Evolutionary conservation across 1,140 invertebrate genomes (phyloP), one percentile per base, ranked within the genome.

Genomic region (Hyposmocoma kahamanoa): DNA sequence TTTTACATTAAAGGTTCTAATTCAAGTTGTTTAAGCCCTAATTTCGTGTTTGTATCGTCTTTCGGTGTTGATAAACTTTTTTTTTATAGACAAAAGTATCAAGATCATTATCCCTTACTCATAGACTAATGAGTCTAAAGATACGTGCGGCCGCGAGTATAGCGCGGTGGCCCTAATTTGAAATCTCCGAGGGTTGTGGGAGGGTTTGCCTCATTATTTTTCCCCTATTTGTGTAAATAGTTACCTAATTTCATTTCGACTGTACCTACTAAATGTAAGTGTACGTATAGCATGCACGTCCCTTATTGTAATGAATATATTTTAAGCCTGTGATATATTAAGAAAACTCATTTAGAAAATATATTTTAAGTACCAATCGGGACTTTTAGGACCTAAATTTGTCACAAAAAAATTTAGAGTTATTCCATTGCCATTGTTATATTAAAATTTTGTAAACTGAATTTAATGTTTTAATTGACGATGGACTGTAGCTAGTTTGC

Each of bases 311-410:
- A 78, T 61, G 62, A 67, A 67, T 82, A 80, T 84, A 72, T 70
- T 82, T 82, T 82, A 82, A 82, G 78, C 81, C 78, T 84, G 81
- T 84, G 81, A 84, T 84, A 82, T 72, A 77, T 81, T 36, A 78
- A 80, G 70, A 74, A 15, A 77, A 72, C 49, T 62, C 53, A 56
- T 65, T 66, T 71, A 72, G 67, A 45, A n/a, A 61, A 65, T 62
- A 42, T 53, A 52, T 61, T 65, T 62, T 62, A 60, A 62, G 44
- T 54, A 54, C 45, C 58, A 43, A 56, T 52, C 36, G 54, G 52
- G 49, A 56, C n/a, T n/a, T n/a, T n/a, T n/a, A n/a, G n/a, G n/a
- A n/a, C n/a, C n/a, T n/a, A n/a, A n/a, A n/a, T n/a, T n/a, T n/a
- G n/a, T n/a, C n/a, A n/a, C n/a, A n/a, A n/a, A n/a, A n/a, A n/a